phyloP scores from a whole-genome alignment of 2,797 vertebrate genomes.

The Peromyscus nudipes region DNA sequence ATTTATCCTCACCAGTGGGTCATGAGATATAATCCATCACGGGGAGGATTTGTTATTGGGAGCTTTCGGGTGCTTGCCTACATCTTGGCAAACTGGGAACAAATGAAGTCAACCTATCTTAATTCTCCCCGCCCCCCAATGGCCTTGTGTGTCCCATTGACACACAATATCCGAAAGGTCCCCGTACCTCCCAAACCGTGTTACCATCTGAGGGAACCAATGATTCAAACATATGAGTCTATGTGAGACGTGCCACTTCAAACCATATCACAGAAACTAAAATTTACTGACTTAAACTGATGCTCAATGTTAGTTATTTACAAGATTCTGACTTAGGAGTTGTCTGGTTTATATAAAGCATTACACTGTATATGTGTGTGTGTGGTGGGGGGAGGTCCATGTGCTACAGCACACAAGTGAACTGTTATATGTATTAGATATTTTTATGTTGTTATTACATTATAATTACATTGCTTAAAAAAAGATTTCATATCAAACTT shows the following conservation, averaged over 20 bases:
- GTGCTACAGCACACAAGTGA: not conserved
- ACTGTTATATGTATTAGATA: not conserved
- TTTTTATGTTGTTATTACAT: constrained; percentile 41
- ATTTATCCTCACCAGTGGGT: not conserved
- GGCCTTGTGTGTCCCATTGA: not conserved
- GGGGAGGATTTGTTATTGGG: not conserved
- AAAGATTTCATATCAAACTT: not conserved
- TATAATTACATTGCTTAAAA: constrained; percentile 38
- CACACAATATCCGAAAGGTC: not conserved
- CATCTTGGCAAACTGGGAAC: not conserved
- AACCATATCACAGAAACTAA: not conserved
- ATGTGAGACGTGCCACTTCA: not conserved
- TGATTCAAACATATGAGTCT: not conserved
- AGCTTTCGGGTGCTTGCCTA: not conserved
- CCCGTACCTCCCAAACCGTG: not conserved
- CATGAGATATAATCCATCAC: not conserved
- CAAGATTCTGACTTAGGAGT: not conserved
- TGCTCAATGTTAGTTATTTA: constrained; percentile 20
- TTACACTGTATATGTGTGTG: not conserved
- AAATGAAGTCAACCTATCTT: not conserved
- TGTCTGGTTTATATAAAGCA: not conserved
- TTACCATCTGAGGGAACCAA: not conserved
- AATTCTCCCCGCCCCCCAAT: not conserved
- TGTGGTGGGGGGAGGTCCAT: too few species aligned
- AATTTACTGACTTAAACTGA: constrained; percentile 31